Evolutionary conservation across 2,797 vertebrate species (phyloP), one percentile per base, ranked within the genome.

Genomic region (Anableps anableps): DNA sequence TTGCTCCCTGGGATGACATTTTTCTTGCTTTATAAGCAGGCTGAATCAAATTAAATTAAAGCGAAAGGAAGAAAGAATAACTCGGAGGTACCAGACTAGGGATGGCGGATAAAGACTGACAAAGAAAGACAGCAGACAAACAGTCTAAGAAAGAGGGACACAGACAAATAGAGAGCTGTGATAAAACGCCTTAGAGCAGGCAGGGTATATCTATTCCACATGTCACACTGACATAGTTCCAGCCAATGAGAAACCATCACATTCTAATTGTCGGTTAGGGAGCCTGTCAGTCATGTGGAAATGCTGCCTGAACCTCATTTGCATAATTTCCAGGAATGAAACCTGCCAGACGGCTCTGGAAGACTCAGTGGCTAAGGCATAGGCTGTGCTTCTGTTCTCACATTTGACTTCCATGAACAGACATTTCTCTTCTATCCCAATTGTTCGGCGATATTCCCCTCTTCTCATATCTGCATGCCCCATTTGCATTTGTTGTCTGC

Each of bases 181-280:
- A 88, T 85, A 81, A 88, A 89, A 88, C 9, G 80, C 47, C 84
- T 72, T 19, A 62, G 77, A 86, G 76, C 80, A 83, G 77, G 81
- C 76, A 85, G 84, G 83, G 78, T 77, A 78, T 79, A 85, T 88
- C 83, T 77, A 85, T 88, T 89, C 84, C 81, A 86, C 78, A 87
- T 91, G 89, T 89, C 88, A 89, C 86, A 86, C 81, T 88, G 89
- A 88, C 83, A 78, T 45, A 1, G 38, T 38, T 83, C 74, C 73
- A 75, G 81, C 90, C 93, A 93, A 91, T 93, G 83, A 83, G 89
- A 89, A 85, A 80, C 83, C 86, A 82, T 82, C 90, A 77, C 83
- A 86, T 76, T 82, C 81, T 93, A 93, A 94, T 93, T 92, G 89
- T 82, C 80, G 89, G 88, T 93, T 89, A 91, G 90, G 75, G 73